These are phyloP conservation scores for Muntiacus reevesi DNA, from an alignment of 2,113 vertebrate genomes.

Conservation along the genomic window DNA sequence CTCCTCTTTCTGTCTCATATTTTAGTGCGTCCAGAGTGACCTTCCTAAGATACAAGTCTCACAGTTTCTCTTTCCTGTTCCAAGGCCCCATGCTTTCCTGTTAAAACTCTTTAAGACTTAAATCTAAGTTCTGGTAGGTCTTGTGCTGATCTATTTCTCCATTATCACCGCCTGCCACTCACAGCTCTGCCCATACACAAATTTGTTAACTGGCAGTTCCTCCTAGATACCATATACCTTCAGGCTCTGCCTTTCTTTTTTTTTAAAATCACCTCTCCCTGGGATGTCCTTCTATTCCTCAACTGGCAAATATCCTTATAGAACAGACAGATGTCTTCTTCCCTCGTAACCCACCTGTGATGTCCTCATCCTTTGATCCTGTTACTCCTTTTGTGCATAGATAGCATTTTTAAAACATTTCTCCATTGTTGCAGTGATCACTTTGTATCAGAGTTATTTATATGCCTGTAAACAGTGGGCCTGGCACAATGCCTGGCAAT, in stretches of 20 bases:
- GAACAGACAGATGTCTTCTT: background rate
- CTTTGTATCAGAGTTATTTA: background rate
- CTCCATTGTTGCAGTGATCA: background rate
- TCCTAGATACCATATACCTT: background rate
- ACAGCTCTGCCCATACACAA: background rate
- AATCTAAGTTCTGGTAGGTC: background rate
- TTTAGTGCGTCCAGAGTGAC: background rate
- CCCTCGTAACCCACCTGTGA: background rate
- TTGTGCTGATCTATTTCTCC: background rate
- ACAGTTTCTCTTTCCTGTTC: background rate
- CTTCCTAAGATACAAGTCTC: background rate
- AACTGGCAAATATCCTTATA: background rate
- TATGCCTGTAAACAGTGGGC: background rate
- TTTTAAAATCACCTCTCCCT: background rate
- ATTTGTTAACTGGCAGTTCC: background rate
- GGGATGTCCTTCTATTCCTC: background rate
- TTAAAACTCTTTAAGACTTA: background rate
- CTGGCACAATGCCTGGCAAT: background rate
- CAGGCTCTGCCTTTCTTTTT: background rate
- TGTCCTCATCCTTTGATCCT: background rate
- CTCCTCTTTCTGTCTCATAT: background rate
- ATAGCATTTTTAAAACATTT: background rate
- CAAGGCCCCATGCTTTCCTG: background rate
- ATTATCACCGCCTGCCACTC: background rate
- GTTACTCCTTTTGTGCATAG: background rate